Percentiles rank a stretch among this genome's conserved stretches.
Conservation (phyloP, 2,113 vertebrate species). For the Upupa epops region DNA sequence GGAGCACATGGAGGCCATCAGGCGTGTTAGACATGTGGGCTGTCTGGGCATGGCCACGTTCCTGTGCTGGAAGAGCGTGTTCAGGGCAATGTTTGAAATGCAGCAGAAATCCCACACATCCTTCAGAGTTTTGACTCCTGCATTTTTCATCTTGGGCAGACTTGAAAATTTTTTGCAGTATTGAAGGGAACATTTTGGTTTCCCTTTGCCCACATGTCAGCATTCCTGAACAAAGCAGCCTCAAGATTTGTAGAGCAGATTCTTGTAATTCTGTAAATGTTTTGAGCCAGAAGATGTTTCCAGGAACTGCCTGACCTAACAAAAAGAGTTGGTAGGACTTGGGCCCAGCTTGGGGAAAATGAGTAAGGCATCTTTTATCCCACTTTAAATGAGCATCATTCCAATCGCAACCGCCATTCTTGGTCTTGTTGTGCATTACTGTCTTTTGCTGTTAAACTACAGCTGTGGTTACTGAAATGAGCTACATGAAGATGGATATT, state of each 20-base stretch:
- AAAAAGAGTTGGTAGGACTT: slow-evolving; percentile 8
- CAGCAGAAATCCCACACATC: slow-evolving; percentile 18
- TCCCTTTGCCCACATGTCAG: slow-evolving; percentile 49
- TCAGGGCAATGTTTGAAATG: slow-evolving; percentile 6
- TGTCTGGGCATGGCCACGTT: not conserved
- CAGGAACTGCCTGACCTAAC: slow-evolving; percentile 18
- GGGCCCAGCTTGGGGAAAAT: not conserved
- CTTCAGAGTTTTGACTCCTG: slow-evolving; percentile 8
- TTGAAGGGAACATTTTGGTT: slow-evolving; percentile 37
- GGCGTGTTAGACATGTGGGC: not conserved
- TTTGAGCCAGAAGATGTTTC: slow-evolving; percentile 32
- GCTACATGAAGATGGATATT: not conserved
- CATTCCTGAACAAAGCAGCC: slow-evolving; percentile 47
- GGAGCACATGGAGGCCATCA: slow-evolving; percentile 13
- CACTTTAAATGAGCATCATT: not conserved
- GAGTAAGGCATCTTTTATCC: slow-evolving; percentile 5
- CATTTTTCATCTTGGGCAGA: not conserved
- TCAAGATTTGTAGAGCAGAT: slow-evolving; percentile 46
- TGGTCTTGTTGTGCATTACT: not conserved
- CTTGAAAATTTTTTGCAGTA: slow-evolving; percentile 25
- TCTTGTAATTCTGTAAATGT: slow-evolving; percentile 50
- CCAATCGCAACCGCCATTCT: not conserved
- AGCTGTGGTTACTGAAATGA: not conserved
- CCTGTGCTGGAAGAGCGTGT: not conserved
- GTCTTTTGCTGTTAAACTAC: not conserved